These are phyloP conservation scores for Amblyteles armatorius DNA, from an alignment of 2,888 invertebrate species.

Conservation along the genomic window DNA sequence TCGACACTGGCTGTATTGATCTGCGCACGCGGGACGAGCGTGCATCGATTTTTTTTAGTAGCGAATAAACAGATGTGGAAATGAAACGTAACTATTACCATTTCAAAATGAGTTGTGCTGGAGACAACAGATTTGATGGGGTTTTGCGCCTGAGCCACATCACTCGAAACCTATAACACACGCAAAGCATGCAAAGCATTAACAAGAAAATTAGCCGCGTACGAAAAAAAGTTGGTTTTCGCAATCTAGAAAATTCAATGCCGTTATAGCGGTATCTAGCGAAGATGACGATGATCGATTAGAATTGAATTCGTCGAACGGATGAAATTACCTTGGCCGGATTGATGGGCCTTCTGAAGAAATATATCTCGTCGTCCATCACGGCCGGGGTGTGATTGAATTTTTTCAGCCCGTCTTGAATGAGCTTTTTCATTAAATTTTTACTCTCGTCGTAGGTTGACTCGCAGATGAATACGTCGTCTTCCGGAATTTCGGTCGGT, in stretches of 20 bases:
- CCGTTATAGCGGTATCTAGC: constrained; percentile 6
- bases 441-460: constrained; percentile 96
- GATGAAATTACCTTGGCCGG: constrained; percentile 86
- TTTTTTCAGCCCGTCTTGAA: constrained; percentile 90
- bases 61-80: constrained; percentile 51
- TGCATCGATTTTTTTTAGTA: constrained; percentile 50
- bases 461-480: constrained; percentile 97
- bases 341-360: constrained; percentile 90
- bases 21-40: constrained; percentile 51
- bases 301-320: neutral
- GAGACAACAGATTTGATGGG: constrained; percentile 82
- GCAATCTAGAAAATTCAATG: neutral
- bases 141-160: constrained; percentile 82
- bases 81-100: constrained; percentile 79
- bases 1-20: constrained; percentile 68
- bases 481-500: constrained; percentile 96
- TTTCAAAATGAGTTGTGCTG: constrained; percentile 82
- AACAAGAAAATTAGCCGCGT: constrained; percentile 67
- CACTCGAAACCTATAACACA: constrained; percentile 82
- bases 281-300: constrained; percentile 25
- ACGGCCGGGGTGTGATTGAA: constrained; percentile 93
- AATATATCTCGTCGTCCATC: constrained; percentile 96
- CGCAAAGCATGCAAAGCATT: constrained; percentile 68
- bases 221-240: constrained; percentile 40
- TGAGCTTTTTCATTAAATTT: constrained; percentile 90